Evolutionary conservation across 2,888 invertebrate species (phyloP).

Genomic region (Lasioglossum zephyrum): DNA sequence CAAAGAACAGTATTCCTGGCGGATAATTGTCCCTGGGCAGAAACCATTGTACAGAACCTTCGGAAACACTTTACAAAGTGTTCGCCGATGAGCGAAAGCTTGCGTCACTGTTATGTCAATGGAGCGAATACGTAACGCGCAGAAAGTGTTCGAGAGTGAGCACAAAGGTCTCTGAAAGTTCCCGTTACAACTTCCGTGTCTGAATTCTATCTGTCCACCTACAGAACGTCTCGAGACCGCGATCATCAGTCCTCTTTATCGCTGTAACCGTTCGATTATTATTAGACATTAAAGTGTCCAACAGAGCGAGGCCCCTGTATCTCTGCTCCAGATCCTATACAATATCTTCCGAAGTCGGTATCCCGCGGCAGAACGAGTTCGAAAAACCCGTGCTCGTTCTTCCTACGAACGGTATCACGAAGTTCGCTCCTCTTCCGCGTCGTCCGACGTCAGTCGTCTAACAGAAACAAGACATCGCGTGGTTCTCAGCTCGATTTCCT

Average conservation of each 20-base stretch:
- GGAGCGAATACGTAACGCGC: neutral
- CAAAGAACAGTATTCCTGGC: too few relatives aligned
- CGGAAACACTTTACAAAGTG: neutral
- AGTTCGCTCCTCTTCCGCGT: constrained; percentile 6
- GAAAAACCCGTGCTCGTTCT: neutral
- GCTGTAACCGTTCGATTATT: constrained; percentile 9
- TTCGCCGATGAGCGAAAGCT: neutral
- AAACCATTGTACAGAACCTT: neutral
- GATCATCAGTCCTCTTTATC: neutral
- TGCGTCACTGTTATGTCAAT: neutral
- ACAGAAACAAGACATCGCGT: neutral
- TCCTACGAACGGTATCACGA: neutral
- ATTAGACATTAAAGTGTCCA: constrained; percentile 6
- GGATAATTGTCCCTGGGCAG: too few relatives aligned
- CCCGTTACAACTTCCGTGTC: constrained; percentile 10
- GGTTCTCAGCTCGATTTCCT: neutral
- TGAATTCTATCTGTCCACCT: neutral
- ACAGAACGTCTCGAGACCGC: neutral
- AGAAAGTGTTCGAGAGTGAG: neutral
- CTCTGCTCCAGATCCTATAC: neutral
- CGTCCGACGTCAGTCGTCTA: neutral
- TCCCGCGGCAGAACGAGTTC: constrained; percentile 10
- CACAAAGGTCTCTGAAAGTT: constrained; percentile 1
- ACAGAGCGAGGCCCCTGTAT: neutral
- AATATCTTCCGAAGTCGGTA: constrained; percentile 8